phyloP scores from a whole-genome alignment of 2,888 invertebrate genomes.

The Bibio marci region DNA sequence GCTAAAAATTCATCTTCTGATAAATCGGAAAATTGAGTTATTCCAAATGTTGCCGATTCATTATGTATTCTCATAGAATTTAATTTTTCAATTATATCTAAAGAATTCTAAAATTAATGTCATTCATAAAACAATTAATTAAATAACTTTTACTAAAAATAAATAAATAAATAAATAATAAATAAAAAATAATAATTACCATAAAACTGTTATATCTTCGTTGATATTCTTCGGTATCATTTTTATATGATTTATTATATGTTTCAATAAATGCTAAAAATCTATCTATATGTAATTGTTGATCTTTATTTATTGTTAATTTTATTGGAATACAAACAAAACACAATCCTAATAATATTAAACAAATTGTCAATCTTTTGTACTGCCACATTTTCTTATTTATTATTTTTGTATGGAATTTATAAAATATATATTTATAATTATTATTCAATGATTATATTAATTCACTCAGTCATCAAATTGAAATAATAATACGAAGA shows the following conservation, averaged over 20 bases:
- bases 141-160: neutral
- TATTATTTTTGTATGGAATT: too few species aligned
- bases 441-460: too few species aligned
- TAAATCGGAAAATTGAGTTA: slow-evolving; percentile 44
- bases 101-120: too few species aligned
- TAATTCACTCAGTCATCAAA: too few species aligned
- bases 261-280: neutral
- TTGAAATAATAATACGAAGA: too few species aligned
- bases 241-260: slow-evolving; percentile 2
- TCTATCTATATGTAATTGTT: neutral
- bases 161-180: too few species aligned
- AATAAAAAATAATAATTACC: neutral
- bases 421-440: too few species aligned
- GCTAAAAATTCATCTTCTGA: slow-evolving; percentile 40
- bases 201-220: neutral
- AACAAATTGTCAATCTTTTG: neutral
- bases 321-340: slow-evolving; percentile 1
- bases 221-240: slow-evolving; percentile 2
- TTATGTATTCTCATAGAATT: neutral
- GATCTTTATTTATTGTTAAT: neutral
- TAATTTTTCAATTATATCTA: slow-evolving; percentile 1
- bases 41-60: slow-evolving; percentile 34
- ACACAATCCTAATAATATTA: neutral
- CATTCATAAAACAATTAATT: neutral
- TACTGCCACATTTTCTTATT: too few species aligned